Conservation (phyloP, 2,888 invertebrate genomes). For the Agrotis puta region DNA sequence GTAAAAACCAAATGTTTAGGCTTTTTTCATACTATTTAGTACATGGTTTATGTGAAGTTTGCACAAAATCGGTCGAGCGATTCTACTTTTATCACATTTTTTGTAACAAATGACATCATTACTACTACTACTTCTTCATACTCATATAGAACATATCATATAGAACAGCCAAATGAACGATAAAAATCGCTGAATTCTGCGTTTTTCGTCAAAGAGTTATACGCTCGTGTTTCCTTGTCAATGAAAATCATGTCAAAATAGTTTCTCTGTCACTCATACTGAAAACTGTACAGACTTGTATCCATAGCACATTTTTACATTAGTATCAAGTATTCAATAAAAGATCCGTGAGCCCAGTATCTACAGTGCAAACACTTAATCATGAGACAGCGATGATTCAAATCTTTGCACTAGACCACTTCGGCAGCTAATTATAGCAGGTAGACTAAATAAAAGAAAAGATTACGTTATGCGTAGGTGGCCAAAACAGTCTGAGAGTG, state of each 20-base stretch:
- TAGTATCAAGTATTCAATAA: not conserved
- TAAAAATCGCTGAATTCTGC: not conserved
- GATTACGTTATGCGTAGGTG: conserved; percentile 26
- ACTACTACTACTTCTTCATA: no score
- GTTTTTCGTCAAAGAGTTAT: not conserved
- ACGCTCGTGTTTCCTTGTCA: not conserved
- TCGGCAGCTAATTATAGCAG: conserved; percentile 16
- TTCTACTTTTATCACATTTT: no score
- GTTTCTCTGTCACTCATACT: not conserved
- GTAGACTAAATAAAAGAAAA: conserved; percentile 45
- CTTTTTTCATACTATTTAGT: no score
- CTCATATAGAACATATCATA: no score
- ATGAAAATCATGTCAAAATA: no score
- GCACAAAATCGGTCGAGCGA: no score
- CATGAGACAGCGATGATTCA: not conserved
- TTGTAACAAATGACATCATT: no score
- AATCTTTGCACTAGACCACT: conserved; percentile 1
- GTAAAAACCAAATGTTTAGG: no score
- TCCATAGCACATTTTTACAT: no score
- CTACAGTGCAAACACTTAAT: not conserved
- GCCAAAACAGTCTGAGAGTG: conserved; percentile 11
- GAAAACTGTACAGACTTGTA: not conserved
- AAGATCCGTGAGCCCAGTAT: not conserved
- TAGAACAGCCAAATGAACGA: not conserved
- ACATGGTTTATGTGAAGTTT: no score